Evolutionary conservation across 2,888 invertebrate species (phyloP).

Genomic region (Acrocyrtus sp.): DNA sequence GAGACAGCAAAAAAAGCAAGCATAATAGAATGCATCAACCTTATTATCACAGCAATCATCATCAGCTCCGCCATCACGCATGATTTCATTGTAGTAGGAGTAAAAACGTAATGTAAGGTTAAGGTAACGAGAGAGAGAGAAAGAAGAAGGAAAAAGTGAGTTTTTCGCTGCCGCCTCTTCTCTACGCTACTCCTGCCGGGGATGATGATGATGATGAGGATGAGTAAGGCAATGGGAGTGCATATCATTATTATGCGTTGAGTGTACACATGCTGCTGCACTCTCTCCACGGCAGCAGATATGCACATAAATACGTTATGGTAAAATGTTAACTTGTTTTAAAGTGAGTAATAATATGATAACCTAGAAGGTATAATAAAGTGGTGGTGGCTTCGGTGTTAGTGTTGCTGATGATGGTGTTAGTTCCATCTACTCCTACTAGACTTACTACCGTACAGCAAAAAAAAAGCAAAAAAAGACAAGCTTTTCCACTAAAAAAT

Average conservation of each 20-base stretch:
- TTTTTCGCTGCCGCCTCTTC: not conserved
- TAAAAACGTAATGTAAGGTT: constrained; percentile 54
- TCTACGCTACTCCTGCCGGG: too few relatives aligned
- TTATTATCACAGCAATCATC: constrained; percentile 9
- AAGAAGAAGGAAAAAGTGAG: not conserved
- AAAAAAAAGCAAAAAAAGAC: too few relatives aligned
- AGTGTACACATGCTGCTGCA: not conserved
- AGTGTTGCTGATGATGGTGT: not conserved
- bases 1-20: too few relatives aligned
- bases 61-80: constrained; percentile 37
- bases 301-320: not conserved
- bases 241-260: constrained; percentile 28
- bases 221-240: not conserved
- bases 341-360: constrained; percentile 16
- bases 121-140: constrained; percentile 38
- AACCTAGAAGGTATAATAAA: constrained; percentile 3
- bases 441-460: too few relatives aligned
- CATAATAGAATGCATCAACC: constrained; percentile 35
- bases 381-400: constrained; percentile 1
- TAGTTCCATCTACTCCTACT: too few relatives aligned
- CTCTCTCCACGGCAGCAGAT: not conserved
- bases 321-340: constrained; percentile 2
- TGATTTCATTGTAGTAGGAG: constrained; percentile 55
- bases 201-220: too few relatives aligned
- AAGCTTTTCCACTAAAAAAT: constrained; percentile 6